These are phyloP conservation scores for Dascyllus trimaculatus DNA, from an alignment of 2,113 vertebrate genomes.

Conservation along the genomic window DNA sequence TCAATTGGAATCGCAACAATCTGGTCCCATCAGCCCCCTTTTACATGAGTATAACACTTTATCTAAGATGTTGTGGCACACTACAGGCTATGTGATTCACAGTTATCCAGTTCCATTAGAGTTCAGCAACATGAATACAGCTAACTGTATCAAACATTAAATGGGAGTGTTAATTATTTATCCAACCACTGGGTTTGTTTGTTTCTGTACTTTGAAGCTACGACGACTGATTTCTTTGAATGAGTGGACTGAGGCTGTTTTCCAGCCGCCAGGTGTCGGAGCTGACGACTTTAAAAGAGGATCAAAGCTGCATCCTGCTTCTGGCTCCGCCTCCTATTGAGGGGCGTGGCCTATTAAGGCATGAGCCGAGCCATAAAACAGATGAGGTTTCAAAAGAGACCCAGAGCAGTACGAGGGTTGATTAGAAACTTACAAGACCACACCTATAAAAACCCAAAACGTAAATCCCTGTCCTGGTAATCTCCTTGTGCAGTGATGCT, in stretches of 20 bases:
- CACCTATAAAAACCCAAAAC: too few species aligned
- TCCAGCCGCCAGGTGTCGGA: slow-evolving; percentile 43
- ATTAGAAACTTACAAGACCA: too few species aligned
- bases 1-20: slow-evolving; percentile 67
- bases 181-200: slow-evolving; percentile 68
- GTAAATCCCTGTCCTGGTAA: too few species aligned
- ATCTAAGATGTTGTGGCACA: slow-evolving; percentile 67
- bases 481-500: too few species aligned
- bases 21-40: slow-evolving; percentile 60
- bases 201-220: slow-evolving; percentile 58
- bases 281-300: slow-evolving; percentile 22
- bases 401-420: too few species aligned
- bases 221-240: slow-evolving; percentile 46
- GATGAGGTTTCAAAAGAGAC: too few species aligned
- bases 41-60: slow-evolving; percentile 58
- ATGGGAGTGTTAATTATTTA: slow-evolving; percentile 72
- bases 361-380: too few species aligned
- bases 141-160: slow-evolving; percentile 71
- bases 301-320: slow-evolving; percentile 43
- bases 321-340: slow-evolving; percentile 41
- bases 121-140: slow-evolving; percentile 56
- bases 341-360: neutral
- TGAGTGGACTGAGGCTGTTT: slow-evolving; percentile 52
- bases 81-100: slow-evolving; percentile 58
- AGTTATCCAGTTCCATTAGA: slow-evolving; percentile 58